Evolutionary conservation across 2,113 vertebrate species (phyloP).

Genomic region (Pterocles burchelli): DNA sequence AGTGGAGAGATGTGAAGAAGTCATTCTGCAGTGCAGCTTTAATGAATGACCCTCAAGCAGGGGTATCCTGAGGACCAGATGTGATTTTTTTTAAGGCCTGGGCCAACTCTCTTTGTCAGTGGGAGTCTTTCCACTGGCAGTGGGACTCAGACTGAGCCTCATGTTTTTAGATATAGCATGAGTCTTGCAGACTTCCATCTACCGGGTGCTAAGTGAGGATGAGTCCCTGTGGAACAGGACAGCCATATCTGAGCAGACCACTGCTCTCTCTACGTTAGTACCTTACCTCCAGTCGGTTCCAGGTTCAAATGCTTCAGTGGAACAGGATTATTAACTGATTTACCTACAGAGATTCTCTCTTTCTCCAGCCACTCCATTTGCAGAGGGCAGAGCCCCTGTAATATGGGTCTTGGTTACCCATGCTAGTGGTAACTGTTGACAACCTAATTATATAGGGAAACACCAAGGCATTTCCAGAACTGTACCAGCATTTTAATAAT

Average conservation of each 20-base stretch:
- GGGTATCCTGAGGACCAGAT: neutral
- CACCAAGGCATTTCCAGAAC: neutral
- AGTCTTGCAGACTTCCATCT: neutral
- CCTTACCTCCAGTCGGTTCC: neutral
- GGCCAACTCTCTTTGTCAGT: neutral
- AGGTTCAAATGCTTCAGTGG: neutral
- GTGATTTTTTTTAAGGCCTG: neutral
- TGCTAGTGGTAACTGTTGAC: neutral
- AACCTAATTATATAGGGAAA: neutral
- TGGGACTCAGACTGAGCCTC: neutral
- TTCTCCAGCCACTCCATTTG: neutral
- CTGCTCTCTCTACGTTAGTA: neutral
- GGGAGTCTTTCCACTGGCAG: neutral
- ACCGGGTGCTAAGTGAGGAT: neutral
- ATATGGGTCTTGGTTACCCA: neutral
- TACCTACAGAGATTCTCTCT: neutral
- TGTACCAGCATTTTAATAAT: neutral
- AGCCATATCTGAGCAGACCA: neutral
- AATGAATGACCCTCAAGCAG: neutral
- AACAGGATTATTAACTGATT: neutral
- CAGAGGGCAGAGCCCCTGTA: neutral
- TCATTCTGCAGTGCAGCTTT: neutral
- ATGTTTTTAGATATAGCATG: neutral
- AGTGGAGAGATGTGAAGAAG: conserved; percentile 3
- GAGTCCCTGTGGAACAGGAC: neutral